A percentile compares a stretch with the other conserved stretches of the same genome.
phyloP scores from a whole-genome alignment of 2,888 invertebrate species.

The Acanthosepion pharaonis region DNA sequence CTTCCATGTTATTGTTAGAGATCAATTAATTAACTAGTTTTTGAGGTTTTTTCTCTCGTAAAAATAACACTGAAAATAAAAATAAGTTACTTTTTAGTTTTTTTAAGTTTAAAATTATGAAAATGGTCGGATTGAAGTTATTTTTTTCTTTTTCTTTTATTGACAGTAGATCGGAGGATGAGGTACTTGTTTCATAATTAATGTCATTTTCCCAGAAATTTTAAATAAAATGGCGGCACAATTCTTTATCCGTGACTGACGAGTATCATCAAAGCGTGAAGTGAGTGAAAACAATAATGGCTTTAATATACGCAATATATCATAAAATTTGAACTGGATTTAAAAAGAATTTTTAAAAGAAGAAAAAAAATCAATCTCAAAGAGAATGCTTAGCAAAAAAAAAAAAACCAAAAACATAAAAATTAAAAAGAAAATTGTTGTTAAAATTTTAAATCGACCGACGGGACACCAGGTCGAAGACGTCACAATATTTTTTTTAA shows the following conservation, averaged over 20 bases:
- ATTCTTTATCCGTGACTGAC: neutral
- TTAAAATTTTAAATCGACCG: neutral
- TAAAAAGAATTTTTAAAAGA: neutral
- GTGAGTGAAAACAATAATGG: neutral
- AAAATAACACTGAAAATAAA: neutral
- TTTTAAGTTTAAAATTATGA: too few species aligned
- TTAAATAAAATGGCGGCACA: neutral
- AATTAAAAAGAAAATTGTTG: neutral
- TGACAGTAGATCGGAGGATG: too few species aligned
- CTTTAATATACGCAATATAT: neutral
- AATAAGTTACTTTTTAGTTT: neutral
- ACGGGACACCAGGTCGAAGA: neutral
- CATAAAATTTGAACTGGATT: neutral
- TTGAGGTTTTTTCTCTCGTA: too few species aligned
- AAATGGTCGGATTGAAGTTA: too few species aligned
- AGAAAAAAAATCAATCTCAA: neutral
- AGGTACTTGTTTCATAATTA: neutral
- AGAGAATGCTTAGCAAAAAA: neutral
- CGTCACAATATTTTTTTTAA: neutral
- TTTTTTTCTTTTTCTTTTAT: too few species aligned
- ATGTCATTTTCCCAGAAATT: neutral
- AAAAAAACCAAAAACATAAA: neutral
- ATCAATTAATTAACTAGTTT: too few species aligned
- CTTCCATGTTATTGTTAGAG: neutral
- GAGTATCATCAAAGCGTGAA: neutral